Evolutionary conservation across 2,797 vertebrate species (phyloP).

Genomic region (Esox lucius): DNA sequence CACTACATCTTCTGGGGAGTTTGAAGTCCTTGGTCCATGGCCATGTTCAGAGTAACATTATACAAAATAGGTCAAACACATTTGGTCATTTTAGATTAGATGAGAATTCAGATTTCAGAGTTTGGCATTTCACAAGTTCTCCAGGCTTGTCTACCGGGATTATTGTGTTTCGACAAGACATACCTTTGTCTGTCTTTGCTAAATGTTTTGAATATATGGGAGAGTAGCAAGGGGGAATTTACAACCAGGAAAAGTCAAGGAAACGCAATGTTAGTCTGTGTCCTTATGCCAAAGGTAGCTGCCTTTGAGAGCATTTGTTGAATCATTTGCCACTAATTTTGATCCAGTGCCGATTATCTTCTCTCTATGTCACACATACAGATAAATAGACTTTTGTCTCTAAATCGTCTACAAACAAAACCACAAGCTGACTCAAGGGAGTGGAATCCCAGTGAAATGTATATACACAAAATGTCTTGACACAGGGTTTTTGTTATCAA

Average conservation of each 20-base stretch:
- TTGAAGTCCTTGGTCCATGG: not conserved
- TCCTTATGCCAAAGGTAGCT: not conserved
- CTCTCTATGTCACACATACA: not conserved
- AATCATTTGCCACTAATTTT: not conserved
- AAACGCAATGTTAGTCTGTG: not conserved
- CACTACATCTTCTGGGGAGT: not conserved
- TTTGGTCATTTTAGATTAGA: not conserved
- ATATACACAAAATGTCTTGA: slow-evolving; percentile 30
- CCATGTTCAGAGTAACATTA: not conserved
- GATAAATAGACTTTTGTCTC: not conserved
- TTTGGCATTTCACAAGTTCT: not conserved
- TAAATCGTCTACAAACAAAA: slow-evolving; percentile 17
- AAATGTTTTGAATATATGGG: too few species aligned
- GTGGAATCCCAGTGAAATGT: too few species aligned
- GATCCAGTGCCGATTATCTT: not conserved
- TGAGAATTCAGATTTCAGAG: not conserved
- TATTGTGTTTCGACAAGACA: not conserved
- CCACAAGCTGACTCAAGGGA: slow-evolving; percentile 2
- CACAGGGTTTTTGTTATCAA: slow-evolving; percentile 49
- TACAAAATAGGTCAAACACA: not conserved
- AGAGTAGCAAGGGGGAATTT: too few species aligned
- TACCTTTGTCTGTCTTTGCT: not conserved
- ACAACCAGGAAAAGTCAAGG: not conserved
- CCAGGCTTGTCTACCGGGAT: not conserved
- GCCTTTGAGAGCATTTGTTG: too few species aligned